Conservation (phyloP, 2,888 invertebrate genomes). For the Heliconius aoede region DNA sequence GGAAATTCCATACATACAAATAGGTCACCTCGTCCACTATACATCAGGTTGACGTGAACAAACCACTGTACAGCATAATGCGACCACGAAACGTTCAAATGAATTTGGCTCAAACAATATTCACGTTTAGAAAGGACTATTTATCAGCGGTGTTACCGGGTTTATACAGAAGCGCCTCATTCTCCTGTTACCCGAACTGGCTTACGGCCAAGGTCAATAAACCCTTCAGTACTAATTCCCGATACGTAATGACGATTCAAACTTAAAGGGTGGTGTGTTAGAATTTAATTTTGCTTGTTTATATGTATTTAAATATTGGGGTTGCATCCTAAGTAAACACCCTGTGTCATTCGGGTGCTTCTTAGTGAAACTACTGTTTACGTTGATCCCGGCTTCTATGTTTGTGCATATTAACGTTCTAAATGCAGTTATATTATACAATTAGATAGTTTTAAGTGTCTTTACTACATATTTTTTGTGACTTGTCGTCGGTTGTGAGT, state of each 20-base stretch:
- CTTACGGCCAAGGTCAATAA: slow-evolving; percentile 78
- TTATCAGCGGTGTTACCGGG: slow-evolving; percentile 49
- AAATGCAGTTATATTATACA: slow-evolving; percentile 34
- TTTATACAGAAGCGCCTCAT: slow-evolving; percentile 66
- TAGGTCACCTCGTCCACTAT: background rate
- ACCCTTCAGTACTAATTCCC: slow-evolving; percentile 61
- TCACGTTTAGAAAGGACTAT: slow-evolving; percentile 37
- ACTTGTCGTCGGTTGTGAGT: too few species aligned
- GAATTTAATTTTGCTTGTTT: slow-evolving; percentile 59
- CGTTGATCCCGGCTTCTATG: slow-evolving; percentile 53
- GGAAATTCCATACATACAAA: background rate
- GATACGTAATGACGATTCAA: slow-evolving; percentile 52
- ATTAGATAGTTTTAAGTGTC: slow-evolving; percentile 5
- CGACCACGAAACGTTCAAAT: slow-evolving; percentile 27
- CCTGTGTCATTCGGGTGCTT: slow-evolving; percentile 70
- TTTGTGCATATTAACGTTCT: slow-evolving; percentile 39
- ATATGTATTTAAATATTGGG: slow-evolving; percentile 70
- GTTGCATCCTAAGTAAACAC: slow-evolving; percentile 80
- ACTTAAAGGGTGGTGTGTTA: slow-evolving; percentile 56
- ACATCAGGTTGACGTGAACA: slow-evolving; percentile 2
- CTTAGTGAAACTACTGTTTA: slow-evolving; percentile 59
- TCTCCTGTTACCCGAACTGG: slow-evolving; percentile 68
- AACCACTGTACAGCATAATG: slow-evolving; percentile 2
- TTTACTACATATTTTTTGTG: background rate
- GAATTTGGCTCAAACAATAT: slow-evolving; percentile 39